Base-by-base conservation (phyloP, 2,888 invertebrate species). In the Priocnemis perturbator region DNA sequence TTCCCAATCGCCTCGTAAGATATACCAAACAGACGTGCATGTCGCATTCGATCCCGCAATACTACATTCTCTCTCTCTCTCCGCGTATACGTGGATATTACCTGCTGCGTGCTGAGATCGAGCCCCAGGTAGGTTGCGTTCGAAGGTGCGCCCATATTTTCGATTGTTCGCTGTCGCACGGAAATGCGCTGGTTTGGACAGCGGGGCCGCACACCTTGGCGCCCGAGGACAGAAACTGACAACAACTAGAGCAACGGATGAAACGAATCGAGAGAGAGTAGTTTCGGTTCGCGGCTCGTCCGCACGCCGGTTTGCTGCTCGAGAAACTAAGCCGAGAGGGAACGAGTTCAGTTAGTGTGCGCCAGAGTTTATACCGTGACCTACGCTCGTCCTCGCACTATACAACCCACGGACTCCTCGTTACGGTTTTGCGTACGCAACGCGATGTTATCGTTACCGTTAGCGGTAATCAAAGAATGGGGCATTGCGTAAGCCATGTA, bases 41-140 rank as follows among this genome's bases (percentile, higher is more conserved):
- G n/a, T n/a, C n/a, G n/a, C n/a, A 37, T 37, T 37, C 37, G 4
- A 37, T 37, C 37, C 37, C 37, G 37, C 37, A 37, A 11, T 5
- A 26, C 26, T 26, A 26, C 37, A 11, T 37, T 37, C 37, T 37
- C 2, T 2, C 45, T 0, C 20, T 47, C 45, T 59, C 5, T 21
- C 17, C 21, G 15, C 21, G 17, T 37, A 7, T 37, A 37, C 37
- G 37, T 37, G 37, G 37, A 37, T 9, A 9, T 89, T 90, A 95
- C 96, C 93, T 95, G 95, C 90, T 96, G 96, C 20, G 96, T 96
- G 88, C 96, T 96, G 87, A 96, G 92, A 91, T 96, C 96, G 83
- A 96, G 92, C 68, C 96, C 96, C 83, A 96, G 91, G 91, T 93
- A 96, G 80, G 93, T 93, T 87, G 90, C 90, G 74, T 79, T 78